A percentile compares a stretch with the other conserved stretches of the same genome.
Evolutionary conservation across 2,888 invertebrate genomes (phyloP).

Genomic region (Heliconius ismenius): DNA sequence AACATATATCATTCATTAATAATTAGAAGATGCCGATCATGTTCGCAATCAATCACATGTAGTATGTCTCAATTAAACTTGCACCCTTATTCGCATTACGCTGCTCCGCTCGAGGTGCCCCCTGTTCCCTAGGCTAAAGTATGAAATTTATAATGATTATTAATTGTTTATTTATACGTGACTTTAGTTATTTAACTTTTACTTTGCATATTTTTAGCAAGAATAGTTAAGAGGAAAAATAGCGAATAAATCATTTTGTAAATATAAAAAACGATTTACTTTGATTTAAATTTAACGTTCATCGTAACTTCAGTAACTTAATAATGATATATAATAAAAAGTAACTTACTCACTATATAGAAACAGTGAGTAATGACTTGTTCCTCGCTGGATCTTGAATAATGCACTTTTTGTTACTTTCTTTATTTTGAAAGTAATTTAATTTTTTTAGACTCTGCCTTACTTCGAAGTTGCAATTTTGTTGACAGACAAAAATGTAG

Average conservation of each 20-base stretch:
- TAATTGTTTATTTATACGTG: conserved; percentile 73
- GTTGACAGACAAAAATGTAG: conserved; percentile 9
- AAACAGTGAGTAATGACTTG: conserved; percentile 16
- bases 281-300: neutral
- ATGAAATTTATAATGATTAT: conserved; percentile 75
- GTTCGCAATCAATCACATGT: conserved; percentile 74
- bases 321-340: conserved; percentile 16
- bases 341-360: conserved; percentile 13
- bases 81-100: conserved; percentile 60
- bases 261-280: neutral
- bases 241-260: neutral
- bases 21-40: conserved; percentile 71
- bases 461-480: conserved; percentile 14
- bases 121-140: conserved; percentile 52
- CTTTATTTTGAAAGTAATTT: conserved; percentile 61
- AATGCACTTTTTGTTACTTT: conserved; percentile 66
- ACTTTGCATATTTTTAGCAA: neutral
- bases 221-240: neutral
- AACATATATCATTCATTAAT: conserved; percentile 64
- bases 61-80: conserved; percentile 75
- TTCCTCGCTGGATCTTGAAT: conserved; percentile 47
- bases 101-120: conserved; percentile 46
- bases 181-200: neutral
- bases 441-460: conserved; percentile 46
- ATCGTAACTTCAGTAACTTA: conserved; percentile 7